Percentiles rank a stretch among this genome's conserved stretches.
These are phyloP conservation scores for Pseudolycoriella hygida DNA, from an alignment of 2,888 invertebrate species.

Conservation along the genomic window DNA sequence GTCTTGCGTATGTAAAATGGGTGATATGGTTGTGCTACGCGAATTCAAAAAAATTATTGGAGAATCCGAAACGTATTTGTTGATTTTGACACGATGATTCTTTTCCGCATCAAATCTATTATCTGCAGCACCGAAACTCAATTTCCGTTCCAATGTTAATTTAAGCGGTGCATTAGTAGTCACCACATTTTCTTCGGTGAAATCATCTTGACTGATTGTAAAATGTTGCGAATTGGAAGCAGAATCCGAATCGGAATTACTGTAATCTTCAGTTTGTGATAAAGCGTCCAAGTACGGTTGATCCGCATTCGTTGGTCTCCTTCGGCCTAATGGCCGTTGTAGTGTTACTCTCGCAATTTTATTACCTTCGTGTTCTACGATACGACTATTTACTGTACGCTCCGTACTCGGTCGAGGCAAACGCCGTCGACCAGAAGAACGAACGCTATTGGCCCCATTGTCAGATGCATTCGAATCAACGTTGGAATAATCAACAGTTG, in stretches of 20 bases:
- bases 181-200: not conserved
- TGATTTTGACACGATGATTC: not conserved
- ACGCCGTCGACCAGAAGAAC: not conserved
- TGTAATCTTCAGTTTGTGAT: not conserved
- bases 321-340: not conserved
- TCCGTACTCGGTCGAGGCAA: not conserved
- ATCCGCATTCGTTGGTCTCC: not conserved
- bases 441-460: not conserved
- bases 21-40: not conserved
- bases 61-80: not conserved
- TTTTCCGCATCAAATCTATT: not conserved
- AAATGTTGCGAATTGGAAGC: too few relatives aligned
- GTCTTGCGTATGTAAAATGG: not conserved
- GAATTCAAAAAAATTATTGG: conserved; percentile 4
- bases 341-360: not conserved
- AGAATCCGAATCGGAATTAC: not conserved
- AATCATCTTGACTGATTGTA: not conserved
- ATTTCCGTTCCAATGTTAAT: too few relatives aligned
- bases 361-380: not conserved
- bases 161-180: too few relatives aligned
- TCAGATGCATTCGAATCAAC: not conserved
- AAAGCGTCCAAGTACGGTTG: not conserved
- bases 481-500: not conserved
- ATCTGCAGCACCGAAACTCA: not conserved
- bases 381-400: not conserved